Conservation (phyloP, 1,140 invertebrate species). For the Anadara kagoshimensis region DNA sequence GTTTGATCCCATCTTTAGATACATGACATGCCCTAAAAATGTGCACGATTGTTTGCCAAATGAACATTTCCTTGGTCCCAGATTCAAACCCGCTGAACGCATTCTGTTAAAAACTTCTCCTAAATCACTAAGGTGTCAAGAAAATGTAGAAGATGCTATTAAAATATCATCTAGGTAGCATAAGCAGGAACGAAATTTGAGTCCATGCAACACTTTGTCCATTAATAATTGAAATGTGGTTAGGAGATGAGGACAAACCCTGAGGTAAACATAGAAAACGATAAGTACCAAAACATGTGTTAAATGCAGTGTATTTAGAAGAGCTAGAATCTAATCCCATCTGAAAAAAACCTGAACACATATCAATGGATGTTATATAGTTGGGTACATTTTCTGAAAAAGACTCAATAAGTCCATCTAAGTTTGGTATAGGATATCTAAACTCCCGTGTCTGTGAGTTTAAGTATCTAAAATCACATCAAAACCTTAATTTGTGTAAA, state of each 20-base stretch:
- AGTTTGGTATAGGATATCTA: conserved; percentile 17
- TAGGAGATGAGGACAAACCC: conserved; percentile 9
- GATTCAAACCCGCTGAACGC: conserved; percentile 22
- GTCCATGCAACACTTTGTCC: conserved; percentile 36
- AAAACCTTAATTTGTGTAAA: conserved; percentile 16
- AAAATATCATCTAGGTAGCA: conserved; percentile 40
- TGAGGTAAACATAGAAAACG: conserved; percentile 17
- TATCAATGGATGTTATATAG: conserved; percentile 31
- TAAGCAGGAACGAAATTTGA: conserved; percentile 34
- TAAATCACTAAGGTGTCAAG: conserved; percentile 31
- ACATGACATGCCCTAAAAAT: conserved; percentile 34
- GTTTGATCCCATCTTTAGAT: conserved; percentile 28
- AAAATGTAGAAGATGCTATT: conserved; percentile 29
- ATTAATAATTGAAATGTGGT: conserved; percentile 32
- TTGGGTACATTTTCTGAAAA: conserved; percentile 26
- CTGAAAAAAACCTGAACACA: conserved; percentile 28
- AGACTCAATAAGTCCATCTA: conserved; percentile 33
- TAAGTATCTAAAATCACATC: conserved; percentile 32
- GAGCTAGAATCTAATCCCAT: background rate
- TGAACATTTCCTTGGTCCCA: conserved; percentile 29
- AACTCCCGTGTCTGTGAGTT: conserved; percentile 28
- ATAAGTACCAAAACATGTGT: conserved; percentile 19
- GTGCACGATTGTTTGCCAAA: conserved; percentile 25
- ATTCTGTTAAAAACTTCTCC: conserved; percentile 38
- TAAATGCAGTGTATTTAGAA: conserved; percentile 15